Evolutionary conservation across 2,888 invertebrate species (phyloP).

Genomic region (Cylloceria caligata): DNA sequence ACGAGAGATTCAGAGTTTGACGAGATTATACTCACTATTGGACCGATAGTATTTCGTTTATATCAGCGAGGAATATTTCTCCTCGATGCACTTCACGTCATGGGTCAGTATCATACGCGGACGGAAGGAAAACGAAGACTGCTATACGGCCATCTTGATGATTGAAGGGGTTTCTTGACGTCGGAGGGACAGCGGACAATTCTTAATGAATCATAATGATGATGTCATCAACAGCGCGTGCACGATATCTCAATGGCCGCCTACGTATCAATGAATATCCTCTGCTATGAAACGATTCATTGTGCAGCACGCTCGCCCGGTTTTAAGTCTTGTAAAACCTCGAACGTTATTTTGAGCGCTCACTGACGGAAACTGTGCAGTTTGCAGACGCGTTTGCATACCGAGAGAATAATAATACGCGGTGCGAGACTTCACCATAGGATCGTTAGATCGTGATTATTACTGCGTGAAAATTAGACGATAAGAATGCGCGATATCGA

Average conservation of each 20-base stretch:
- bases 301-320: slow-evolving; percentile 19
- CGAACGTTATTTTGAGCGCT: slow-evolving; percentile 11
- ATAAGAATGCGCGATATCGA: slow-evolving; percentile 5
- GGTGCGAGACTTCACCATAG: background rate
- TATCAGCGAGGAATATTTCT: background rate
- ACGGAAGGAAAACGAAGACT: slow-evolving; percentile 35
- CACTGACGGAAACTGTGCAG: slow-evolving; percentile 23
- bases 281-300: slow-evolving; percentile 43
- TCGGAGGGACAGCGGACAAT: slow-evolving; percentile 42
- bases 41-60: background rate
- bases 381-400: background rate
- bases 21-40: background rate
- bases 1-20: background rate
- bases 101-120: slow-evolving; percentile 27
- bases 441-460: slow-evolving; percentile 8
- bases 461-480: background rate
- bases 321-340: background rate
- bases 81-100: background rate
- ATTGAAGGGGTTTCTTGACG: slow-evolving; percentile 25
- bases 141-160: background rate
- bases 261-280: slow-evolving; percentile 39
- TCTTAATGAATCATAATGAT: slow-evolving; percentile 57
- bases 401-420: slow-evolving; percentile 21
- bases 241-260: slow-evolving; percentile 46
- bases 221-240: slow-evolving; percentile 38